A percentile compares a stretch with the other conserved stretches of the same genome.
Evolutionary conservation across 2,113 vertebrate species (phyloP).

Genomic region (Crocuta crocuta): DNA sequence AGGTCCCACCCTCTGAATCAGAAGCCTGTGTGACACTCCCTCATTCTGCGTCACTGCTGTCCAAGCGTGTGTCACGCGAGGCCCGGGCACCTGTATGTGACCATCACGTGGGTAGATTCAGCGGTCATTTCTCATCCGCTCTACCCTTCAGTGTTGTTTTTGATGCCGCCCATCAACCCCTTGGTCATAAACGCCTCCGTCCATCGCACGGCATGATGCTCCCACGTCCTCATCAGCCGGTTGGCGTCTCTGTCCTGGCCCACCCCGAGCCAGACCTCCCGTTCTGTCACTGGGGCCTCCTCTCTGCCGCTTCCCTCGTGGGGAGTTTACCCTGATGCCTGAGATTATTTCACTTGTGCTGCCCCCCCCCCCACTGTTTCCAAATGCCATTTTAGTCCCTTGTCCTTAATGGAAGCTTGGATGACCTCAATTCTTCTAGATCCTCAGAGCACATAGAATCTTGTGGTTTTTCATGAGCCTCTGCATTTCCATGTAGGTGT

Average conservation of each 20-base stretch:
- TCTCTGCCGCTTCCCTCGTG: neutral
- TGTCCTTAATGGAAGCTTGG: neutral
- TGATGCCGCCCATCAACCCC: neutral
- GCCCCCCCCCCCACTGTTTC: neutral
- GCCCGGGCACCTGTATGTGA: too few species aligned
- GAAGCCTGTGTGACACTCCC: neutral
- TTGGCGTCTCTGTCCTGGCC: neutral
- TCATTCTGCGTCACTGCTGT: neutral
- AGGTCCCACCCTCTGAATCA: rapidly evolving
- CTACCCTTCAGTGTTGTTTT: neutral
- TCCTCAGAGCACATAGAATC: neutral
- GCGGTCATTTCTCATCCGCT: neutral
- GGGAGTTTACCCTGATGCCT: neutral
- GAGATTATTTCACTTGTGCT: too few species aligned
- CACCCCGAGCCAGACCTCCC: rapidly evolving
- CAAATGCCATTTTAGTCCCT: neutral
- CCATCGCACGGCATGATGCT: too few species aligned
- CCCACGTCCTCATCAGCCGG: neutral
- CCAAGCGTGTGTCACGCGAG: rapidly evolving
- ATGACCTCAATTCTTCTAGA: too few species aligned
- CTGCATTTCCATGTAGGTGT: neutral
- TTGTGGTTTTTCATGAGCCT: neutral
- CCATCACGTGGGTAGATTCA: neutral
- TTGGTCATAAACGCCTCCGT: neutral
- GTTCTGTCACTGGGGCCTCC: neutral